Base-by-base conservation (phyloP, 2,888 invertebrate species). In the Sialis fuliginosa region DNA sequence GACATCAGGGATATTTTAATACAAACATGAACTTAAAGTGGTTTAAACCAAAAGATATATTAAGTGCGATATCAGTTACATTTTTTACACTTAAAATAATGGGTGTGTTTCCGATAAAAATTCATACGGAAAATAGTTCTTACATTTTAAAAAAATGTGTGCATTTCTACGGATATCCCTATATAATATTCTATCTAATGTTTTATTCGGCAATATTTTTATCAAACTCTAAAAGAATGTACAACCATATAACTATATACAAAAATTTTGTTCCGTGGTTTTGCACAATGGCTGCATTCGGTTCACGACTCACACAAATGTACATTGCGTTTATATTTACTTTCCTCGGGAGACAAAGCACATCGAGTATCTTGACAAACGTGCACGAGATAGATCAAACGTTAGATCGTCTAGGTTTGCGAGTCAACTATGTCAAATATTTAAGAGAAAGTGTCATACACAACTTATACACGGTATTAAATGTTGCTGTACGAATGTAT, bases 181-280 rank as follows among this genome's bases (percentile, higher is more conserved):
- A 44, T 35, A 13, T 44, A 44, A 44, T 44, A 22, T 44, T 44
- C 22, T 44, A 13, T 33, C 22, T 44, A 34, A 44, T 35, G 22
- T n/a, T 44, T 13, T 44, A 35, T 34, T 33, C 44, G 2, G 5
- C 35, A 6, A 33, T 13, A 10, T 8, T n/a, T 6, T 33, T 13
- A 7, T 44, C 22, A 35, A 32, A 7, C 1, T 34, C n/a, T 12
- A 22, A 34, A 10, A 44, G 13, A 7, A 10, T 34, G 8, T 22
- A 22, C 33, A 12, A n/a, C 10, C 10, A 8, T 8, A 33, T 33
- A 13, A 22, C 12, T 9, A 31, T 44, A 9, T 44, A 35, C 9
- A 33, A 12, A 7, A 7, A 10, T 35, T 22, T 34, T n/a, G 12
- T 44, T 12, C 34, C 44, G 8, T 35, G 35, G 35, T 9, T 44